Conservation (phyloP, 92 coral and sea anemone species). For the Phenganax marumi region DNA sequence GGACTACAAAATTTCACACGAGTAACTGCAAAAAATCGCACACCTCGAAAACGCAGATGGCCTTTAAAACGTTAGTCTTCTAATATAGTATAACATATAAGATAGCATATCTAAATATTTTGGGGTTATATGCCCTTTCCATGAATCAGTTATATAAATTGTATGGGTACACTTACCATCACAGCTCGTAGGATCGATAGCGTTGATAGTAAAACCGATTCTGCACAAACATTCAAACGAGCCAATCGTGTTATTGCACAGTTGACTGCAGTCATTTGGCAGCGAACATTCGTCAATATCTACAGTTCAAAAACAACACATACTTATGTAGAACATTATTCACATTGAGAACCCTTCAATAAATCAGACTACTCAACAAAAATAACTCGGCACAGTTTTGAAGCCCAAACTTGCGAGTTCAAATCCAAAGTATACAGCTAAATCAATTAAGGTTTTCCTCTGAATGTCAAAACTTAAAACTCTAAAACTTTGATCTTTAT, state of each 20-base stretch:
- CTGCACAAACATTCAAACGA: conserved; percentile 27
- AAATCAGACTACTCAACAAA: neutral
- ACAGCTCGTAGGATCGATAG: neutral
- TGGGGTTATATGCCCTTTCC: neutral
- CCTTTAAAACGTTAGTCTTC: too few relatives aligned
- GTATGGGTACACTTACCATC: conserved; percentile 3
- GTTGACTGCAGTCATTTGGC: conserved; percentile 37
- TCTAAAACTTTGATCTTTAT: too few relatives aligned
- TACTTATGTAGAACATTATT: neutral
- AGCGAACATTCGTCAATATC: conserved; percentile 37
- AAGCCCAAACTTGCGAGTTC: too few relatives aligned
- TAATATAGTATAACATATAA: neutral
- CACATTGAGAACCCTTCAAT: neutral
- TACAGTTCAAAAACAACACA: neutral
- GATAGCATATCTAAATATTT: neutral
- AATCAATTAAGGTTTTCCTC: too few relatives aligned
- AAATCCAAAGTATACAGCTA: too few relatives aligned
- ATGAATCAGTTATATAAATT: neutral
- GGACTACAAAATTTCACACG: too few relatives aligned
- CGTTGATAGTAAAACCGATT: conserved; percentile 5
- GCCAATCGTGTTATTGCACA: conserved; percentile 37
- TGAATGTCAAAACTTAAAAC: too few relatives aligned
- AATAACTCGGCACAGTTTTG: too few relatives aligned
- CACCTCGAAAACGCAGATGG: too few relatives aligned
- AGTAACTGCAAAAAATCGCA: too few relatives aligned